Conservation (phyloP, 1,140 invertebrate genomes). For the Trissolcus basalis region DNA sequence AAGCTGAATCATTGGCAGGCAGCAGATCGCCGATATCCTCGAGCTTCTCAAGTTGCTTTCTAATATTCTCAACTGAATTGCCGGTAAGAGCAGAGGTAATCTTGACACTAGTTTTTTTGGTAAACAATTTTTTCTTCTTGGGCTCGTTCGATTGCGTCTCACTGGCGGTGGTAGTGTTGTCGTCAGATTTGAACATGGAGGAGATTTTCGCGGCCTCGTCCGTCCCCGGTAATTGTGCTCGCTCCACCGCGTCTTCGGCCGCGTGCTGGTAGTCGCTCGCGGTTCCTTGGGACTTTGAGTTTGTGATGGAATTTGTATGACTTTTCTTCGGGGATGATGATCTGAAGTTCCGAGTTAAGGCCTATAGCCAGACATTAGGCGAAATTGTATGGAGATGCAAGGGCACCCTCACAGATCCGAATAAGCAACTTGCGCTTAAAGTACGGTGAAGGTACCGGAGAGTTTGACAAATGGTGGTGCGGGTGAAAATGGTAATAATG, state of each 20-base stretch:
- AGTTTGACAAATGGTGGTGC: conserved; percentile 66
- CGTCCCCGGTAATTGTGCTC: conserved; percentile 52
- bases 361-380: conserved; percentile 76
- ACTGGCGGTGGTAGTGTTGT: conserved; percentile 70
- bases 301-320: conserved; percentile 68
- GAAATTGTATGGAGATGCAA: conserved; percentile 74
- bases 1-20: conserved; percentile 82
- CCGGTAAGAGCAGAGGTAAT: too few species aligned
- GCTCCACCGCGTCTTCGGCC: conserved; percentile 57
- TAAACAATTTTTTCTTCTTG: conserved; percentile 65
- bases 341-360: conserved; percentile 76
- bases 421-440: conserved; percentile 56
- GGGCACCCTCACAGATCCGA: conserved; percentile 70
- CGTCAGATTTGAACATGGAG: conserved; percentile 71
- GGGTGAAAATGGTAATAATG: conserved; percentile 22
- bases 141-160: conserved; percentile 70
- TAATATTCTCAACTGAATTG: conserved; percentile 84
- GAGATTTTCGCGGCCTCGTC: conserved; percentile 51
- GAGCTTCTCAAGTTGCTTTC: conserved; percentile 85
- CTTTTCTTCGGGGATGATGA: conserved; percentile 71
- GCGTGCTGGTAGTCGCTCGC: conserved; percentile 56
- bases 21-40: conserved; percentile 88
- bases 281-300: conserved; percentile 64
- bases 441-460: conserved; percentile 71
- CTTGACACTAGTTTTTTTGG: conserved; percentile 78